Conservation (phyloP, 1,140 invertebrate species). For the Trigoniulus corallinus region DNA sequence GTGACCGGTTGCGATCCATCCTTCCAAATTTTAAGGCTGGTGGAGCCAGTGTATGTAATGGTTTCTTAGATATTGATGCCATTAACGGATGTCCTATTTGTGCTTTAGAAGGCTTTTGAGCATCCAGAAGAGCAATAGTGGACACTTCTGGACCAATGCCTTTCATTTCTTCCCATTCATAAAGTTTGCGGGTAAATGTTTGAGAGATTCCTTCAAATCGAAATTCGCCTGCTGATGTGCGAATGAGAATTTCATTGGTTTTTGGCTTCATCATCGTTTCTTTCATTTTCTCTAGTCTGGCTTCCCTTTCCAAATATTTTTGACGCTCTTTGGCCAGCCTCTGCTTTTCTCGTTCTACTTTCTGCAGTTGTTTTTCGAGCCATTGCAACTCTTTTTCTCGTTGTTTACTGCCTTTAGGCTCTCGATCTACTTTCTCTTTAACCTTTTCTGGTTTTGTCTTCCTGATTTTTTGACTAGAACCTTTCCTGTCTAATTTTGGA, state of each 20-base stretch:
- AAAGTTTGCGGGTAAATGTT: slow-evolving; percentile 71
- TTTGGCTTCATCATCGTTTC: slow-evolving; percentile 34
- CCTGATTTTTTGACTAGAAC: slow-evolving; percentile 7
- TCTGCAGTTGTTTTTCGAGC: slow-evolving; percentile 39
- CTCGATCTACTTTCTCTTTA: slow-evolving; percentile 4
- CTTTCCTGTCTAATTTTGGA: slow-evolving; percentile 4
- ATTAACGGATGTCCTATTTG: slow-evolving; percentile 22
- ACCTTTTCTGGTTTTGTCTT: slow-evolving; percentile 11
- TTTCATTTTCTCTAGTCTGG: slow-evolving; percentile 38
- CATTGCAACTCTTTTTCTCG: slow-evolving; percentile 35
- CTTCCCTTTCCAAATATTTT: slow-evolving; percentile 40
- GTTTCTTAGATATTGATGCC: not conserved
- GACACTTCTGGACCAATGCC: slow-evolving; percentile 63
- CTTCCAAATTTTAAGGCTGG: slow-evolving; percentile 22
- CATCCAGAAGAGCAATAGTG: slow-evolving; percentile 53
- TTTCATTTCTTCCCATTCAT: slow-evolving; percentile 74
- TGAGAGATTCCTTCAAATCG: slow-evolving; percentile 68
- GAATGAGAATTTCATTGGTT: slow-evolving; percentile 49
- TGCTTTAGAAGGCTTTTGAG: slow-evolving; percentile 32
- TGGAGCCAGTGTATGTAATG: slow-evolving; percentile 11
- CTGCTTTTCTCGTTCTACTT: slow-evolving; percentile 42
- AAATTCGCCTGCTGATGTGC: slow-evolving; percentile 60
- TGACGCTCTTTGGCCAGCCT: slow-evolving; percentile 39
- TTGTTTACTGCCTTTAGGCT: slow-evolving; percentile 16
- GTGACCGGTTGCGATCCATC: slow-evolving; percentile 30